phyloP scores from a whole-genome alignment of 2,113 vertebrate genomes.

The Ramphastos sulfuratus region DNA sequence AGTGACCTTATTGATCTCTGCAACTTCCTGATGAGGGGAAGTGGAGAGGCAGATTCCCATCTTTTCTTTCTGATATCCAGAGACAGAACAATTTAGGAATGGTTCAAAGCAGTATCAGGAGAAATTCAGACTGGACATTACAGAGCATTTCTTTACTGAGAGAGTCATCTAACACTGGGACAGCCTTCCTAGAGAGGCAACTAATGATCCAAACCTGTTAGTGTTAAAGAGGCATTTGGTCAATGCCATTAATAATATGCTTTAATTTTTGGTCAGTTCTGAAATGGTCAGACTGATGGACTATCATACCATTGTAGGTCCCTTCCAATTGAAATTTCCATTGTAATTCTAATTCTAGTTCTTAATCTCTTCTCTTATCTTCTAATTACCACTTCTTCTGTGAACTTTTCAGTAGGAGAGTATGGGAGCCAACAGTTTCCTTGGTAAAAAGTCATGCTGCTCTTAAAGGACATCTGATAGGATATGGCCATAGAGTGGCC shows the following conservation, averaged over 20 bases:
- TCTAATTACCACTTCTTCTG: background rate
- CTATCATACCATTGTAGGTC: background rate
- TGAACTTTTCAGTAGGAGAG: background rate
- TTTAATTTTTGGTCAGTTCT: background rate
- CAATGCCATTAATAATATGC: background rate
- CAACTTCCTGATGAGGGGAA: background rate
- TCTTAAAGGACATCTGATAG: background rate
- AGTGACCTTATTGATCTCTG: rapidly evolving
- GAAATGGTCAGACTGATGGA: background rate
- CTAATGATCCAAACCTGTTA: background rate
- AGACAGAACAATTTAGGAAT: rapidly evolving
- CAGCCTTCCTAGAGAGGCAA: background rate
- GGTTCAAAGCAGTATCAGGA: background rate
- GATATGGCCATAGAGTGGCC: background rate
- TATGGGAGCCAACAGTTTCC: rapidly evolving
- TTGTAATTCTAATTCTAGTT: background rate
- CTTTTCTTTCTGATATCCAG: background rate
- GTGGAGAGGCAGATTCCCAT: background rate
- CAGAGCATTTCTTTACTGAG: background rate
- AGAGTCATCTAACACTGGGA: background rate
- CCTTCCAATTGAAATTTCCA: background rate
- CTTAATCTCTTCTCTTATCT: background rate
- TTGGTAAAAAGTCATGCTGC: background rate
- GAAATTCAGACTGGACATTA: background rate
- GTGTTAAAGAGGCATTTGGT: background rate